Evolutionary conservation across 2,113 vertebrate genomes (phyloP), one percentile per base, ranked within the genome.

Genomic region (Calidris pugnax): DNA sequence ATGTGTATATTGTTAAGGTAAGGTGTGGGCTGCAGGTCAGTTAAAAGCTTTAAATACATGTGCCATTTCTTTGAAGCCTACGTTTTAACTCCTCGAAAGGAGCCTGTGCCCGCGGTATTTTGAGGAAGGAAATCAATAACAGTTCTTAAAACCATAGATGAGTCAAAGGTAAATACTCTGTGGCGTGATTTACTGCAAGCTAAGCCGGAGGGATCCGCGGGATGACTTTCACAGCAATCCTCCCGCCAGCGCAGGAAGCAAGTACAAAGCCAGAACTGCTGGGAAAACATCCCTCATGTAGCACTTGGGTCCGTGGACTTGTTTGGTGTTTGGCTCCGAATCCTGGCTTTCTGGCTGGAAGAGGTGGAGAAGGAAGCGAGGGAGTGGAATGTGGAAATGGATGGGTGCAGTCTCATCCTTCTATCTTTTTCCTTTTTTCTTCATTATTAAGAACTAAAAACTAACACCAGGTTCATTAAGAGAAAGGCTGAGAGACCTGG

Each of bases 201-300:
- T 96, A 85, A 88, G 39, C 74, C 94, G 71, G 74, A 89, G 85
- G 79, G 95, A 91, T 85, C 89, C 89, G 88, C 83, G 78, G 28
- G 30, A 67, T 91, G 91, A 94, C 45, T 90, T 92, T 93, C 86
- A 75, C 26, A 89, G 62, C 94, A 92, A 64, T 69, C 41, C 63
- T 85, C 47, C 84, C 82, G 85, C 80, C 84, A 95, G 50, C 80
- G 76, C 66, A 94, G 89, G 93, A 96, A 96, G 80, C 57, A 79
- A 91, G 81, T 81, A 72, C 91, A 97, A 94, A 97, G 85, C 73
- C 93, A 95, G 82, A 95, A 94, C 85, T 87, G 57, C 77, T 97
- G 88, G 90, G 57, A 95, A 96, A 97, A 95, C 78, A 92, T 90
- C 84, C 27, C 74, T 60, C 86, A 8, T 89, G 87, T 92, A 93